Conservation (phyloP, 2,888 invertebrate species). For the Lithophane socia region DNA sequence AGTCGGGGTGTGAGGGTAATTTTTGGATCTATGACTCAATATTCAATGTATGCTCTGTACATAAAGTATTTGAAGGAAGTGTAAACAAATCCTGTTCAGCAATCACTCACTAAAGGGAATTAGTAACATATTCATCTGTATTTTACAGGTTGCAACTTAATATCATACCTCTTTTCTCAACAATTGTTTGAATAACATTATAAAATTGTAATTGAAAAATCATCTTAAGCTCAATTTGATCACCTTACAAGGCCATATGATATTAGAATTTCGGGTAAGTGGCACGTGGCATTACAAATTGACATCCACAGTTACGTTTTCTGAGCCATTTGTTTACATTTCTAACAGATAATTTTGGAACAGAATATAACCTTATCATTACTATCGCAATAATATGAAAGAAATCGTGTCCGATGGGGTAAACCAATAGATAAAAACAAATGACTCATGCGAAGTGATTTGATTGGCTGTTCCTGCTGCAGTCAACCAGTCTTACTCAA, state of each 20-base stretch:
- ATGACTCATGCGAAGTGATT: not conserved
- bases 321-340: not conserved
- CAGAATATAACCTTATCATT: conserved; percentile 4
- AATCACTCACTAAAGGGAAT: not conserved
- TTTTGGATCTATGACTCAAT: not conserved
- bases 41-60: not conserved
- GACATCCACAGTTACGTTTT: not conserved
- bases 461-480: not conserved
- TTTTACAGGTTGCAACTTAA: not conserved
- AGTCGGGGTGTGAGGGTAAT: not conserved
- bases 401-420: not conserved
- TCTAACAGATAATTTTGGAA: not conserved
- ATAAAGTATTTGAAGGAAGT: not conserved
- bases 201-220: no score
- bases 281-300: not conserved
- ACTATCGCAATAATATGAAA: not conserved
- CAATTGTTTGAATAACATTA: not conserved
- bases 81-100: not conserved
- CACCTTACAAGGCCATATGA: not conserved
- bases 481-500: not conserved
- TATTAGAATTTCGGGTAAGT: not conserved
- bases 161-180: no score
- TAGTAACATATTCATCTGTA: not conserved
- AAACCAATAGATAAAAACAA: not conserved
- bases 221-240: not conserved